Evolutionary conservation across 2,113 vertebrate species (phyloP).

Genomic region (Rhadina sibilatrix): DNA sequence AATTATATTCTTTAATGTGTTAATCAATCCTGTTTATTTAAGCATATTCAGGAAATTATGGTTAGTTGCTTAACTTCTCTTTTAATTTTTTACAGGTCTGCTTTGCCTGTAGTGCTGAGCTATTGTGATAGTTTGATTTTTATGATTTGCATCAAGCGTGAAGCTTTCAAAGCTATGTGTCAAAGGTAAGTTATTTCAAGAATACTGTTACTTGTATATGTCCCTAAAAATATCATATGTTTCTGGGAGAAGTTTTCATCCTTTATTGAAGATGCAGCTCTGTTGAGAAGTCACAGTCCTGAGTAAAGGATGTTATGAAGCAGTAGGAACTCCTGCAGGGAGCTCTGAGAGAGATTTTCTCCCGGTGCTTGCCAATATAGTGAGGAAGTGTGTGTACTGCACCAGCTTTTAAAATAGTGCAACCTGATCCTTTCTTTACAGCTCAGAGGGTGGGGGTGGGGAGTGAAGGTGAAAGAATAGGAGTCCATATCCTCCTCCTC

Average conservation of each 20-base stretch:
- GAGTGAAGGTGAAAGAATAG: not conserved
- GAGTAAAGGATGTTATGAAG: not conserved
- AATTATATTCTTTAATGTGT: not conserved
- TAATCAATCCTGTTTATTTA: not conserved
- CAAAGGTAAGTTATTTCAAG: conserved; percentile 41
- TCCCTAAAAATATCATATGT: not conserved
- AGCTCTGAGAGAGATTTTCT: conserved; percentile 1
- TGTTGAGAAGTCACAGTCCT: not conserved
- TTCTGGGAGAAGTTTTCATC: not conserved
- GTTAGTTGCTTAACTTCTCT: not conserved
- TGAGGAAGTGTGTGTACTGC: not conserved
- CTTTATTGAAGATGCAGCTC: not conserved
- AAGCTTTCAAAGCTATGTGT: not conserved
- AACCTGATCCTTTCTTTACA: conserved; percentile 45
- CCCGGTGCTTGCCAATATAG: not conserved
- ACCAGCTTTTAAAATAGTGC: conserved; percentile 51
- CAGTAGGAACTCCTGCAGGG: not conserved
- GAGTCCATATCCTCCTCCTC: conserved; percentile 16
- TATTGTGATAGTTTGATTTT: not conserved
- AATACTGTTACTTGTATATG: not conserved
- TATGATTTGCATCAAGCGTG: not conserved
- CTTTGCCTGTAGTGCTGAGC: not conserved
- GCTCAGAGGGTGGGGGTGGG: not conserved
- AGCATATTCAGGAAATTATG: not conserved
- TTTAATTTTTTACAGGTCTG: conserved; percentile 37